Base-by-base conservation (phyloP, 2,797 vertebrate genomes). In the Enteromius unitaeniatus region DNA sequence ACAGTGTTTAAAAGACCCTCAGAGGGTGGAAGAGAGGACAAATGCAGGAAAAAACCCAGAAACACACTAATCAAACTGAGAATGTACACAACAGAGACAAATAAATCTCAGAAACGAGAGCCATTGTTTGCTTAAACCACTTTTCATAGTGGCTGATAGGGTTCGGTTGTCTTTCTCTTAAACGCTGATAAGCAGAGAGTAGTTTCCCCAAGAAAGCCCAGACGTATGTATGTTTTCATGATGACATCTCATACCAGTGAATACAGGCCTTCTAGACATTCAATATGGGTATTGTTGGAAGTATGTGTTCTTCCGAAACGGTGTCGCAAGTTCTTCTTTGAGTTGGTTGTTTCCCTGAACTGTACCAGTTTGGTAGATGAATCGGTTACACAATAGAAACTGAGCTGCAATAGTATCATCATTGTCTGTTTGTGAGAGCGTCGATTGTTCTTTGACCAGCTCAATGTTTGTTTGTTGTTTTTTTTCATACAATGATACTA, bases 311-410 rank as follows among this genome's bases (percentile, higher is more conserved):
- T 21, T 76, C 62, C 10, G 21, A 83, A 76, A 77, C 28, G 1
- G 34, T 83, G 34, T 40, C 75, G 45, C 60, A 82, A 67, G 81
- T 72, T 81, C 79, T 47, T 40, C 49, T 23, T 81, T 45, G 23
- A 28, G 34, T 65, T 51, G 28, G n/a, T 55, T 73, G 49, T 69
- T 76, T 70, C 47, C 78, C 47, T 74, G 23, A 60, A 47, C 47
- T 81, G 37, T 70, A 55, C 67, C 68, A 72, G 42, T 40, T 75
- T 11, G n/a, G 3, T 7, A 34, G 14, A 73, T 85, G 55, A 53
- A 81, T 64, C 34, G 6, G 40, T 78, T 62, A 51, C 60, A 76
- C 79, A 85, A 75, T 34, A 67, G 65, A 45, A 78, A 47, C 49
- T 23, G 49, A 64, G 51, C 49, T 34, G 13, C 49, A 74, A 34